phyloP scores from a whole-genome alignment of 1,140 invertebrate genomes.

The Aphidius gifuensis region DNA sequence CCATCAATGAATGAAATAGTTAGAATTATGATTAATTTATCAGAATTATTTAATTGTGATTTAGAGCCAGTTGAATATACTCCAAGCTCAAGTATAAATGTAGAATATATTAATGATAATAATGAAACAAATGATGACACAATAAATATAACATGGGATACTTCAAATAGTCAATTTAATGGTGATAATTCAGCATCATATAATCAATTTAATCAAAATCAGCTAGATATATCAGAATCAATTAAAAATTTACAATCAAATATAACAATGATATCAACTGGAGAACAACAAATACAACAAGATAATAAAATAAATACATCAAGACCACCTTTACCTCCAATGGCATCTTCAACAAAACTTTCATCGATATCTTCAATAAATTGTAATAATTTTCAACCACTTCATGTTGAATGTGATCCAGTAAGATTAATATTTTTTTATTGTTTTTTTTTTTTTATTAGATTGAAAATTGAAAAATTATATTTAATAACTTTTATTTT shows the following conservation, averaged over 20 bases:
- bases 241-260: slow-evolving; percentile 5
- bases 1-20: slow-evolving; percentile 87
- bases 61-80: slow-evolving; percentile 68
- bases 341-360: not conserved
- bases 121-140: slow-evolving; percentile 28
- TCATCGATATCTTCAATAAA: slow-evolving; percentile 1
- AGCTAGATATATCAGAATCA: not conserved
- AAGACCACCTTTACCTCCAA: slow-evolving; percentile 12
- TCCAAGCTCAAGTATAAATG: slow-evolving; percentile 28
- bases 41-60: slow-evolving; percentile 75
- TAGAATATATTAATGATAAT: slow-evolving; percentile 9
- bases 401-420: slow-evolving; percentile 65
- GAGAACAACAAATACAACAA: too few species aligned
- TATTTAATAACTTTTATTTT: not conserved
- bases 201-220: slow-evolving; percentile 14
- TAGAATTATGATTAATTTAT: slow-evolving; percentile 71
- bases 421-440: slow-evolving; percentile 51
- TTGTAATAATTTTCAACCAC: slow-evolving; percentile 40
- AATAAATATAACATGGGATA: slow-evolving; percentile 34
- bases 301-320: not conserved
- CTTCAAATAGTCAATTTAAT: slow-evolving; percentile 24
- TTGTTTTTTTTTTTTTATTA: not conserved
- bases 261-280: too few species aligned
- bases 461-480: too few species aligned
- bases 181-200: slow-evolving; percentile 7